Conservation (phyloP, 2,797 vertebrate genomes). For the Channallabes apus region DNA sequence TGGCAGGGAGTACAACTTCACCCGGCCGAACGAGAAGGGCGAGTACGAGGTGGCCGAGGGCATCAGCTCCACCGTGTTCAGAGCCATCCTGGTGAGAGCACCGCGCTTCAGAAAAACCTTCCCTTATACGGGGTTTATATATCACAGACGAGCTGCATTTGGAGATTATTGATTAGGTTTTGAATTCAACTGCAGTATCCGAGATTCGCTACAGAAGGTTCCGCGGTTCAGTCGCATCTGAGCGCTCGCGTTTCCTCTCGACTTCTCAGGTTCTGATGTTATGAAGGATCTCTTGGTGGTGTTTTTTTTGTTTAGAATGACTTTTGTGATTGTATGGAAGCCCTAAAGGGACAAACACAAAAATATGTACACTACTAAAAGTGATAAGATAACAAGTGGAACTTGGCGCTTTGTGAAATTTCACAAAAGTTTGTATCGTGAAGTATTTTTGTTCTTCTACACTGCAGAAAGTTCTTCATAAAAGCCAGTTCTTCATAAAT, state of each 20-base stretch:
- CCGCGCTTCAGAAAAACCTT: neutral
- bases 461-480: too few species aligned
- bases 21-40: slow-evolving; percentile 95
- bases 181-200: slow-evolving; percentile 37
- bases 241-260: neutral
- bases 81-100: slow-evolving; percentile 91
- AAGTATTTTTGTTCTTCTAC: too few species aligned
- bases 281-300: neutral
- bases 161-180: slow-evolving; percentile 44
- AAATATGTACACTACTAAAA: too few species aligned
- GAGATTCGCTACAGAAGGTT: neutral
- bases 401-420: too few species aligned
- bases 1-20: slow-evolving; percentile 96
- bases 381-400: too few species aligned
- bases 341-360: too few species aligned
- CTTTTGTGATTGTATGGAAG: too few species aligned
- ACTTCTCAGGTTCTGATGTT: neutral
- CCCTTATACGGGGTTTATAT: slow-evolving; percentile 19
- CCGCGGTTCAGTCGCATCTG: neutral
- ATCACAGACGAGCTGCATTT: slow-evolving; percentile 18
- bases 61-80: slow-evolving; percentile 96
- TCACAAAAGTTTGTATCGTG: too few species aligned
- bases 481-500: too few species aligned
- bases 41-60: slow-evolving; percentile 97
- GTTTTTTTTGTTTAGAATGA: too few species aligned